Conservation (phyloP, 2,888 invertebrate species). For the Penaeus monodon region DNA sequence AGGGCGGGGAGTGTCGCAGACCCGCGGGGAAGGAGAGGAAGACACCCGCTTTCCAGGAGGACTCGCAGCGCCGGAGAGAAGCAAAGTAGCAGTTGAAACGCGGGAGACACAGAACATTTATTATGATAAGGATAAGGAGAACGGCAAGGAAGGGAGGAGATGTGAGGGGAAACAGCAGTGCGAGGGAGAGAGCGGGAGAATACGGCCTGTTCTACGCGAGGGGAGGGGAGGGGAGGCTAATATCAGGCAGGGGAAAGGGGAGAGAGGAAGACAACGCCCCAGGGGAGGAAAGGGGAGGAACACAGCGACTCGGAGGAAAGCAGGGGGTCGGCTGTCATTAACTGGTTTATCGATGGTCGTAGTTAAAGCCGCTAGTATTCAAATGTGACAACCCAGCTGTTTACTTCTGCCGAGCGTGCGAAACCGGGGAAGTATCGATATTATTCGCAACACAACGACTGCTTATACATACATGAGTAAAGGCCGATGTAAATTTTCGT, state of each 20-base stretch:
- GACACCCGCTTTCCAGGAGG: too few relatives aligned
- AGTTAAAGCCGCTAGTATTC: slow-evolving; percentile 5
- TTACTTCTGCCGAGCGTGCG: background rate
- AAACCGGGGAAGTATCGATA: too few relatives aligned
- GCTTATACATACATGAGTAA: too few relatives aligned
- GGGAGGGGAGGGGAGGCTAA: background rate
- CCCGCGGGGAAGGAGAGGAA: too few relatives aligned
- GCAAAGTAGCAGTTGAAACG: too few relatives aligned
- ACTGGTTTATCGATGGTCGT: slow-evolving; percentile 15
- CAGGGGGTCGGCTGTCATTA: background rate
- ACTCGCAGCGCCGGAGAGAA: too few relatives aligned
- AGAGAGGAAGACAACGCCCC: background rate
- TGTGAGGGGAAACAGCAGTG: background rate
- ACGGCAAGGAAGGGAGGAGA: background rate
- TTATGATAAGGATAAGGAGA: too few relatives aligned
- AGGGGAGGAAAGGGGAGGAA: slow-evolving; percentile 4
- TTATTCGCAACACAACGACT: too few relatives aligned
- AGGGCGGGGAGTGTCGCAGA: too few relatives aligned
- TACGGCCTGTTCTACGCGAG: background rate
- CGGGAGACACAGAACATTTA: too few relatives aligned
- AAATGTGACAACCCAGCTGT: slow-evolving; percentile 17
- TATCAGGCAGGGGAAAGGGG: background rate
- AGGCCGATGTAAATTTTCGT: too few relatives aligned
- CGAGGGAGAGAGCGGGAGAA: background rate
- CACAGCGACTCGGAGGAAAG: background rate